phyloP scores from a whole-genome alignment of 2,888 invertebrate genomes.

The Eupeodes latifasciatus region DNA sequence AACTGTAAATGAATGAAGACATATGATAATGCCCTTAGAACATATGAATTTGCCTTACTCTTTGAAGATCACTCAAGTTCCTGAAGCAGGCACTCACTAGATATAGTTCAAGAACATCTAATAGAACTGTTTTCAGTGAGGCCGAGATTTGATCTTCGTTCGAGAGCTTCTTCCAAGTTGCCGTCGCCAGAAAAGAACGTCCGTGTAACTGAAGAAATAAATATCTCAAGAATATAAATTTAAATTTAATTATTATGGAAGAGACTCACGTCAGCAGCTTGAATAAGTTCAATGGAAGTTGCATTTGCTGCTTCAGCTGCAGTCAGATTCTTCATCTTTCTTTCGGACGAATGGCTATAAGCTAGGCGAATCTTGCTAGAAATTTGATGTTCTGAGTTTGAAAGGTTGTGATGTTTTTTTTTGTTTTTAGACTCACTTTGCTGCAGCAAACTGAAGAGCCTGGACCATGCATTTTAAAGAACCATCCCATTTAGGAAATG shows the following conservation, averaged over 20 bases:
- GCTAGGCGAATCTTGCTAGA: conserved; percentile 89
- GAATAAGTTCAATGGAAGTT: conserved; percentile 91
- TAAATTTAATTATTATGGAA: background rate
- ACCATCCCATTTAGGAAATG: conserved; percentile 78
- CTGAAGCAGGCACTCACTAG: conserved; percentile 90
- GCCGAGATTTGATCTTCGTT: conserved; percentile 85
- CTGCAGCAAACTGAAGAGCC: conserved; percentile 84
- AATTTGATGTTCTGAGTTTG: too few relatives aligned
- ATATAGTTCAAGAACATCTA: conserved; percentile 91
- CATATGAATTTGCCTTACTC: conserved; percentile 85
- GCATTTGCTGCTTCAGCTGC: conserved; percentile 93
- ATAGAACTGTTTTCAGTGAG: conserved; percentile 87
- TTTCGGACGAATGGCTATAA: conserved; percentile 88
- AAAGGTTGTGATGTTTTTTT: background rate
- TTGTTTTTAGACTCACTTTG: conserved; percentile 80
- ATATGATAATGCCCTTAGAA: background rate
- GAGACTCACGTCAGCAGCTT: conserved; percentile 89
- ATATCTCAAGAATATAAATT: background rate
- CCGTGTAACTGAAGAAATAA: conserved; percentile 90
- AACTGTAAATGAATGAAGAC: conserved; percentile 78
- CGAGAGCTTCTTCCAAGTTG: conserved; percentile 87
- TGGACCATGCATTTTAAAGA: conserved; percentile 81
- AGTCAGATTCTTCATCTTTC: conserved; percentile 86
- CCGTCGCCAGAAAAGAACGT: conserved; percentile 90
- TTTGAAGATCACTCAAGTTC: conserved; percentile 90